Conservation (phyloP, 2,113 vertebrate genomes). For the Ophthalmolycus amberensis region DNA sequence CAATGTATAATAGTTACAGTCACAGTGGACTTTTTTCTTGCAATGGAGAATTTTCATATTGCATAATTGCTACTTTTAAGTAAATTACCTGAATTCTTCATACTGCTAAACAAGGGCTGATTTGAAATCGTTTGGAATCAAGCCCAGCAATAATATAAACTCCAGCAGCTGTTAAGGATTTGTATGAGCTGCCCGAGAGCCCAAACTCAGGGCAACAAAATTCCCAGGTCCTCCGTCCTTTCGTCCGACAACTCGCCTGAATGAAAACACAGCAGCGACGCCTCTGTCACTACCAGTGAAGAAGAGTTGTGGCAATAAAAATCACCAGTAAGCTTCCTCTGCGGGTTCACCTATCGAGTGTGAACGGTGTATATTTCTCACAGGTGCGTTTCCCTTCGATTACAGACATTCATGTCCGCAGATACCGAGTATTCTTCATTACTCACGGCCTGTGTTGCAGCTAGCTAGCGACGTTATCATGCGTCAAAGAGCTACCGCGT, state of each 20-base stretch:
- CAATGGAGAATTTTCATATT: neutral
- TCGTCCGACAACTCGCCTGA: constrained; percentile 69
- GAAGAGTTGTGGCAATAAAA: neutral
- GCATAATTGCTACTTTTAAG: neutral
- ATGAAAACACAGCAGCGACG: constrained; percentile 63
- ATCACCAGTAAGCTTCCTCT: neutral
- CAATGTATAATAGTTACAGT: neutral
- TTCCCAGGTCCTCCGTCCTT: accelerated
- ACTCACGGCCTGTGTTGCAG: neutral
- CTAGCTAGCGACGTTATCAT: constrained; percentile 41
- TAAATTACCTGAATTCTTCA: neutral
- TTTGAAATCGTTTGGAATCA: neutral
- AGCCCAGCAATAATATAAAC: neutral
- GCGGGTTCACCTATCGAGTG: neutral
- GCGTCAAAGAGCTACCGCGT: constrained; percentile 59
- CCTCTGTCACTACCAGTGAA: constrained; percentile 16
- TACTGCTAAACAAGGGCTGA: neutral
- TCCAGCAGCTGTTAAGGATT: neutral
- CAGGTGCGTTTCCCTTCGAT: constrained; percentile 30
- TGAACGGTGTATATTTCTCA: neutral
- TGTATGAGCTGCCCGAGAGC: constrained; percentile 10
- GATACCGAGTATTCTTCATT: neutral
- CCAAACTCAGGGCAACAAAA: accelerated
- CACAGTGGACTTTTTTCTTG: neutral
- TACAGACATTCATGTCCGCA: accelerated